Percentiles rank a stretch among this genome's conserved stretches.
These are phyloP conservation scores for Elgaria multicarinata DNA, from an alignment of 2,113 vertebrate species.

Conservation along the genomic window DNA sequence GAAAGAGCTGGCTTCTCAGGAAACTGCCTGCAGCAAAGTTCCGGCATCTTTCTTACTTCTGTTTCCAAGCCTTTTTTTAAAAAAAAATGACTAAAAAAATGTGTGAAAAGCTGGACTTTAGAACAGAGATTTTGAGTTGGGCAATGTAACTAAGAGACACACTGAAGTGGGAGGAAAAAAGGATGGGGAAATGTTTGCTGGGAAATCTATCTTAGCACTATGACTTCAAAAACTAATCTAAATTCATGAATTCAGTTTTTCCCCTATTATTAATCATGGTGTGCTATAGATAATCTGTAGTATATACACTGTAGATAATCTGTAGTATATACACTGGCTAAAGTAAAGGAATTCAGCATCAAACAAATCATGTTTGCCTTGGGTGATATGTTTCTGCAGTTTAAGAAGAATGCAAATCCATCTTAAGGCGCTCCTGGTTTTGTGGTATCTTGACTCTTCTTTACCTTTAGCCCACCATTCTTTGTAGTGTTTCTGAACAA, in stretches of 20 bases:
- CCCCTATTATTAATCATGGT: neutral
- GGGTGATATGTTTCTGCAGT: neutral
- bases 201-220: neutral
- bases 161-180: neutral
- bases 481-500: neutral
- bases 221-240: neutral
- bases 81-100: conserved; percentile 16
- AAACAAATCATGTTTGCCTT: neutral
- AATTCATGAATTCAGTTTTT: neutral
- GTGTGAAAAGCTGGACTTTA: neutral
- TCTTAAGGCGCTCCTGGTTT: neutral
- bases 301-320: neutral
- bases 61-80: neutral
- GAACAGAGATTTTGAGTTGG: neutral
- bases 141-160: neutral
- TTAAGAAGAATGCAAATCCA: neutral
- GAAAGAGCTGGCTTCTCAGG: conserved; percentile 42
- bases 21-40: conserved; percentile 16
- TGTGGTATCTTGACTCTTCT: neutral
- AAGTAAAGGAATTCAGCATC: neutral
- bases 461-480: neutral
- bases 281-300: neutral
- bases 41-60: conserved; percentile 17
- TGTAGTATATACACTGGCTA: too few relatives aligned
- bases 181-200: neutral